Evolutionary conservation across 2,797 vertebrate genomes (phyloP).

Genomic region (Coccyzus lansbergi): DNA sequence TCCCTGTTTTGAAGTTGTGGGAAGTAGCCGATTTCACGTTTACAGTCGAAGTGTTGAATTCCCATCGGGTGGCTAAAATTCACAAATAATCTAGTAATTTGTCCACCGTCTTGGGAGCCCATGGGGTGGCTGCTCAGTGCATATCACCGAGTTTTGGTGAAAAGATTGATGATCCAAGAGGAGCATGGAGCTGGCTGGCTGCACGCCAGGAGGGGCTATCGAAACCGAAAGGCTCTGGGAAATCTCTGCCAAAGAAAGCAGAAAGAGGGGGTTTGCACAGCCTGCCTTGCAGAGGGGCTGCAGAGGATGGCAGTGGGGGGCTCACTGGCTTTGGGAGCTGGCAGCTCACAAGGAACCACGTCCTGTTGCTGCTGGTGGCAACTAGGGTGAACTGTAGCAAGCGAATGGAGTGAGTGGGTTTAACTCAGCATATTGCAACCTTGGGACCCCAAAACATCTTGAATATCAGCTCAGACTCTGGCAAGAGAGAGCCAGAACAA

Average conservation of each 20-base stretch:
- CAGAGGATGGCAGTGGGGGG: background rate
- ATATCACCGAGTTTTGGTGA: slow-evolving; percentile 43
- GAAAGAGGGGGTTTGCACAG: background rate
- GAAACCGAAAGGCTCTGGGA: background rate
- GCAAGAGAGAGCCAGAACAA: background rate
- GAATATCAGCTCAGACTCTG: background rate
- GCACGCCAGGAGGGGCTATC: slow-evolving; percentile 15
- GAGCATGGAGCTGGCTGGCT: slow-evolving; percentile 22
- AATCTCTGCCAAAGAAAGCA: slow-evolving; percentile 13
- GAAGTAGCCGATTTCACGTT: slow-evolving; percentile 70
- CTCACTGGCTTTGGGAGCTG: background rate
- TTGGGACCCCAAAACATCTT: background rate
- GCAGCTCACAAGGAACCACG: background rate
- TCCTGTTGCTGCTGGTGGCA: accelerated
- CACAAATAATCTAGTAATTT: slow-evolving; percentile 73
- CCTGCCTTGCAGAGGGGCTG: background rate
- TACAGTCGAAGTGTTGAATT: slow-evolving; percentile 61
- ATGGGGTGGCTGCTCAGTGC: background rate
- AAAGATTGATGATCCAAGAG: slow-evolving; percentile 65
- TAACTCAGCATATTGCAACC: background rate
- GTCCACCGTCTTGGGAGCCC: slow-evolving; percentile 47
- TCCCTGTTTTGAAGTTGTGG: slow-evolving; percentile 71
- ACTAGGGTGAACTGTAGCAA: background rate
- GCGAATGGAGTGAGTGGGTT: background rate
- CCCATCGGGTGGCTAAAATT: slow-evolving; percentile 62